Evolutionary conservation across 2,113 vertebrate genomes (phyloP), one percentile per base, ranked within the genome.

Genomic region (Coptodon rendalli): DNA sequence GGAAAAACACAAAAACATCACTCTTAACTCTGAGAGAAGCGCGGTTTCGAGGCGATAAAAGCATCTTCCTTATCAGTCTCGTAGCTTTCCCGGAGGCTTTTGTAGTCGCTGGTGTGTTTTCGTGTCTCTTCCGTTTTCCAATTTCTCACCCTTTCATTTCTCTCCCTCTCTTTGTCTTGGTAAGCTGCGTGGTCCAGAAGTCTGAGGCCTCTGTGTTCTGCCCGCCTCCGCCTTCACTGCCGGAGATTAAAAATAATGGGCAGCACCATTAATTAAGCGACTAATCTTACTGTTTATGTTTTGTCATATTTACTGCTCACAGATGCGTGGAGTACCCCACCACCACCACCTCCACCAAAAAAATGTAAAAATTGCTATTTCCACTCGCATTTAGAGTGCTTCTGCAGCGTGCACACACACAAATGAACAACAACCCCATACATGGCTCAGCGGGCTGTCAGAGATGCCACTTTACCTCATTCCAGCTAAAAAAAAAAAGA

Each of bases 201-300:
- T 94, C 88, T 92, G 90, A 93, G 85, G 90, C 90, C 85, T 85
- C 84, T 92, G 92, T 94, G 94, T 95, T 96, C 79, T 78, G 27
- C 57, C 66, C 54, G 89, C 88, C 88, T 94, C 92, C 36, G 88
- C 86, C 86, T 89, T 88, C 66, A 11, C 84, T 81, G 87, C 52
- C 45, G 86, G 84, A 94, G 95, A 96, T 96, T 95, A 96, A 94
- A 93, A 95, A 91, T 96, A 95, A 95, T 93, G 86, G 90, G 91
- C 90, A 86, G 84, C 90, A 10, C 89, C 89, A 86, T 92, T 94
- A 96, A 96, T 96, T 96, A 96, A 95, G 57, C 86, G 71, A 83
- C 94, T 95, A 96, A 96, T 97, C 95, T 94, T 50, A 61, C 82
- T 94, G 90, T 94, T 93, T 93, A 80, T 91, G 87, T 93, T 84